Evolutionary conservation across 1,140 invertebrate genomes (phyloP).

Genomic region (Formica selysi): DNA sequence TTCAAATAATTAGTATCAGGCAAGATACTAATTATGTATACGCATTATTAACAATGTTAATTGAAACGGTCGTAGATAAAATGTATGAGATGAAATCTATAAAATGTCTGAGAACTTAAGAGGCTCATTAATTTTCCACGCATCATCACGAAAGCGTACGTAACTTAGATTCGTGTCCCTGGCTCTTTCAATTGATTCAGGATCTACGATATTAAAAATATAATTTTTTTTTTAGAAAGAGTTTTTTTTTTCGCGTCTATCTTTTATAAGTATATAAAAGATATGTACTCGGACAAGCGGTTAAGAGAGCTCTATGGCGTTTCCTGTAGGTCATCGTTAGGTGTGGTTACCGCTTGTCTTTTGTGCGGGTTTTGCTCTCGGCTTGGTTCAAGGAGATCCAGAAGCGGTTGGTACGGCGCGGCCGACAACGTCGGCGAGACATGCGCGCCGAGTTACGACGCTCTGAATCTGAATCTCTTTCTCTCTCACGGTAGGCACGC

Average conservation of each 20-base stretch:
- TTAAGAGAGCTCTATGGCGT: slow-evolving; percentile 64
- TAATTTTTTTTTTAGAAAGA: not conserved
- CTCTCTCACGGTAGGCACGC: slow-evolving; percentile 84
- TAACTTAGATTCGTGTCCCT: not conserved
- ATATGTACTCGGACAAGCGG: slow-evolving; percentile 36
- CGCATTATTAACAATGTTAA: slow-evolving; percentile 35
- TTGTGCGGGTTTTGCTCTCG: slow-evolving; percentile 75
- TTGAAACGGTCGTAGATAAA: not conserved
- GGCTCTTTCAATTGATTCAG: slow-evolving; percentile 24
- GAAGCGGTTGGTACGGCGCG: slow-evolving; percentile 60
- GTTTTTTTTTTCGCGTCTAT: slow-evolving; percentile 27
- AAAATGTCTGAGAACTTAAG: slow-evolving; percentile 37
- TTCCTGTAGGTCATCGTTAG: slow-evolving; percentile 75
- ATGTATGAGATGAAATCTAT: not conserved
- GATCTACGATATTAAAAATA: not conserved
- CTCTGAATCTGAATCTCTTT: slow-evolving; percentile 85
- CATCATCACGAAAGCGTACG: slow-evolving; percentile 11
- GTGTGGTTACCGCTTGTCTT: slow-evolving; percentile 68
- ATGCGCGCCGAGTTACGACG: slow-evolving; percentile 81
- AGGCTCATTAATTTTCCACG: slow-evolving; percentile 49
- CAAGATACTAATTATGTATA: not conserved
- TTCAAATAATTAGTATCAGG: too few species aligned
- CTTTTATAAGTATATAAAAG: slow-evolving; percentile 10
- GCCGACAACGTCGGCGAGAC: slow-evolving; percentile 57
- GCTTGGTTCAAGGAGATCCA: slow-evolving; percentile 83